Evolutionary conservation across 1,140 invertebrate genomes (phyloP), one percentile per base, ranked within the genome.

Genomic region (Coptotermes formosanus): DNA sequence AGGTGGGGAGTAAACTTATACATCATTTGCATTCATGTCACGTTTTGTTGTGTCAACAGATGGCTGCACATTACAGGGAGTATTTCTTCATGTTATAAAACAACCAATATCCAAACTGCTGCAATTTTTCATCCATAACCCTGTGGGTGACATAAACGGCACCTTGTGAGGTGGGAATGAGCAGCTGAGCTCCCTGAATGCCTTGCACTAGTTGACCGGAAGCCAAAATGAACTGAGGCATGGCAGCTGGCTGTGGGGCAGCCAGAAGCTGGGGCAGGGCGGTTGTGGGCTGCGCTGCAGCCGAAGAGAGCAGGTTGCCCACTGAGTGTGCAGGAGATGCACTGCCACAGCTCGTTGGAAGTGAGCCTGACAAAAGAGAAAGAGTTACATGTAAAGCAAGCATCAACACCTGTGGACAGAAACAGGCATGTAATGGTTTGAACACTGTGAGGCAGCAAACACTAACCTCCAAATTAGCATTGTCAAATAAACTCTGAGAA

Each of bases 161-260:
- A 98, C 97, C 97, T 94, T 98, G 97, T 69, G 97, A 97, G 32
- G 97, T 98, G 82, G 97, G 97, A 91, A 98, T 98, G 87, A 98
- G 94, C 85, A 98, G 93, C 91, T 98, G 97, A 87, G 97, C 97
- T 19, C 97, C 97, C 91, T 97, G 97, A 88, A 98, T 97, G 86
- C 97, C 96, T 91, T 97, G 96, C 84, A 97, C 95, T 88, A 97
- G 93, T 91, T 98, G 96, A 87, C 97, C 97, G 86, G 97, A 97
- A 82, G 96, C 96, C 88, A 98, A 93, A 90, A 98, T 97, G 87
- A 97, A 95, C 91, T 97, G 97, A 85, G 96, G 96, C 94, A 96
- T 95, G 81, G 95, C 94, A 84, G 96, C 95, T 59, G 95, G 95
- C 91, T 93, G 93, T 83, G 92, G 93, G 88, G 93, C 92, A 83